Conservation (phyloP, 2,113 vertebrate genomes). For the Myocastor coypus region DNA sequence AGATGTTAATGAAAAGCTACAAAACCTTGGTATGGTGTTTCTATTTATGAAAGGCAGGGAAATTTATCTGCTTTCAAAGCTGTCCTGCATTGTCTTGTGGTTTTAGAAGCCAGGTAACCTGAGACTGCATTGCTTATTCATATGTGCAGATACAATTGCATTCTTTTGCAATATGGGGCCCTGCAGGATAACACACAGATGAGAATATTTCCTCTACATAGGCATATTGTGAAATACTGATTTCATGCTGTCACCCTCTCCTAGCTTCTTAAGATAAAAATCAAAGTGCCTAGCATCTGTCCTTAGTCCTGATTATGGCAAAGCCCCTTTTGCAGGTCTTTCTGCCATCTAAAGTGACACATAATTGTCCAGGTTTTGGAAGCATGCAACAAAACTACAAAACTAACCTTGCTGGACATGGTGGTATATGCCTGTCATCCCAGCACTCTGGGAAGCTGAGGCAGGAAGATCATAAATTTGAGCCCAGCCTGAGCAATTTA, state of each 20-base stretch:
- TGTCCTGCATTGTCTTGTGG: accelerated
- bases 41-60: background rate
- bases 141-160: background rate
- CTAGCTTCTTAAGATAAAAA: conserved; percentile 43
- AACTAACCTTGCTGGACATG: background rate
- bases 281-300: background rate
- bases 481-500: background rate
- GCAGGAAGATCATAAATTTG: background rate
- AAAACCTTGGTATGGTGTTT: background rate
- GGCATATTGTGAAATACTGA: conserved; percentile 44
- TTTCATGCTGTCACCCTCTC: conserved; percentile 47
- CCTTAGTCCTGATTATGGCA: background rate
- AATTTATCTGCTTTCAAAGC: too few species aligned
- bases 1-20: background rate
- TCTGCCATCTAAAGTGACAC: background rate
- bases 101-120: background rate
- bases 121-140: background rate
- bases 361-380: background rate
- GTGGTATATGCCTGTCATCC: background rate
- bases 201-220: conserved; percentile 8
- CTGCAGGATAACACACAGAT: background rate
- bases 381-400: background rate
- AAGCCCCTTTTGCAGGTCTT: background rate
- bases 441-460: background rate
- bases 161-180: conserved; percentile 35